These are phyloP conservation scores for Drosophila affinis DNA, from an alignment of 2,888 invertebrate genomes.

Conservation along the genomic window DNA sequence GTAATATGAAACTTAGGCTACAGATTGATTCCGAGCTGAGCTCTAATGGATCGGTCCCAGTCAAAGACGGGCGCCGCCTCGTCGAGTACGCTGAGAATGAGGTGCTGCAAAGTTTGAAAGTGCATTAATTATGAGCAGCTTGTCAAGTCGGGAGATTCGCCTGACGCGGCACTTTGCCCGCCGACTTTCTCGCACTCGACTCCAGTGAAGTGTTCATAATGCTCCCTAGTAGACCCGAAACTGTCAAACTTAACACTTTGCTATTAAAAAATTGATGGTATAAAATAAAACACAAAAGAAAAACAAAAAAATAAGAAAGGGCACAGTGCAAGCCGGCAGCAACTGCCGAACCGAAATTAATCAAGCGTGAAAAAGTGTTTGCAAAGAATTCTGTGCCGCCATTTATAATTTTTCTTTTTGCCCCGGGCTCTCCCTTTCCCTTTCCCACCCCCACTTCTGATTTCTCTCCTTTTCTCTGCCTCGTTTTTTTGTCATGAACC, in stretches of 20 bases:
- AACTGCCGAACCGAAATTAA: constrained; percentile 59
- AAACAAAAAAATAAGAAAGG: constrained; percentile 8
- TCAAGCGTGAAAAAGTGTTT: constrained; percentile 72
- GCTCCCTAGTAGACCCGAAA: constrained; percentile 47
- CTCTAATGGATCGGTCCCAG: not conserved
- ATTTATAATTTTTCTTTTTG: constrained; percentile 42
- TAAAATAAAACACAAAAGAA: constrained; percentile 50
- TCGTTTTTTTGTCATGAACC: constrained; percentile 8
- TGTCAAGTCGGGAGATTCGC: constrained; percentile 27
- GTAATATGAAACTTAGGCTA: not conserved
- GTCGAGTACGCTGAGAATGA: not conserved
- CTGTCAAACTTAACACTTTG: constrained; percentile 73
- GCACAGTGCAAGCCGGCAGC: constrained; percentile 28
- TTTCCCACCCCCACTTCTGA: not conserved
- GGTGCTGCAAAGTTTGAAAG: not conserved
- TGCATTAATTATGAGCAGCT: constrained; percentile 54
- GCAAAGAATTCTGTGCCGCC: constrained; percentile 67
- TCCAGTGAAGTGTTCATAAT: constrained; percentile 69
- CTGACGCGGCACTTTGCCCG: constrained; percentile 13
- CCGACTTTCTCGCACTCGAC: constrained; percentile 37
- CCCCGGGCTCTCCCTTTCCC: constrained; percentile 1
- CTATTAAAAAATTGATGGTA: constrained; percentile 61
- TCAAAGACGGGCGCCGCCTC: not conserved
- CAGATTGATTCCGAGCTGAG: constrained; percentile 11
- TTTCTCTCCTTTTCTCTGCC: not conserved